Percentiles rank a stretch among this genome's conserved stretches.
Evolutionary conservation across 2,888 invertebrate species (phyloP).

Genomic region (Andrena dorsata): DNA sequence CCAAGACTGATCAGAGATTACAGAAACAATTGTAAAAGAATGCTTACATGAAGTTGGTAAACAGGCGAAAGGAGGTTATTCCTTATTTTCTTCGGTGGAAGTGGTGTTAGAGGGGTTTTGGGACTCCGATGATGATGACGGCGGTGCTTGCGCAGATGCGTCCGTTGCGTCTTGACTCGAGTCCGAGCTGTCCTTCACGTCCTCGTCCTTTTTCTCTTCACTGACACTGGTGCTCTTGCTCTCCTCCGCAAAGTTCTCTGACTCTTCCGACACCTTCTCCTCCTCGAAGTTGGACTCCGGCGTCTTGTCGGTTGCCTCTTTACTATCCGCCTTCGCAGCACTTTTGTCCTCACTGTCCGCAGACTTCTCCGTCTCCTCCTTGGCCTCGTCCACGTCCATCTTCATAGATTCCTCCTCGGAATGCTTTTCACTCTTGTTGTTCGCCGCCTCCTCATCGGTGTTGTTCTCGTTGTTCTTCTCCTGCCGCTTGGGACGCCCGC

Average conservation of each 20-base stretch:
- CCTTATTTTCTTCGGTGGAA: conserved; percentile 81
- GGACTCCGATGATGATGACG: conserved; percentile 74
- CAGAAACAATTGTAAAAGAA: conserved; percentile 31
- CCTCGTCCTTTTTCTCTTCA: conserved; percentile 78
- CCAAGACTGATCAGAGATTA: conserved; percentile 3
- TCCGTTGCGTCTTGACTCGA: conserved; percentile 83
- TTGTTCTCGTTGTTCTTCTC: conserved; percentile 81
- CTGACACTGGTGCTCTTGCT: conserved; percentile 67
- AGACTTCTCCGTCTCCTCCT: conserved; percentile 76
- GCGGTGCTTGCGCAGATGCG: conserved; percentile 73
- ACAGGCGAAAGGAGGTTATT: conserved; percentile 79
- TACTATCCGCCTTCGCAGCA: conserved; percentile 74
- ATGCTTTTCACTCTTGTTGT: conserved; percentile 81
- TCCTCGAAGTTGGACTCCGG: conserved; percentile 80
- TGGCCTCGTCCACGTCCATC: conserved; percentile 81
- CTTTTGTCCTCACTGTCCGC: conserved; percentile 73
- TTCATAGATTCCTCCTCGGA: conserved; percentile 79
- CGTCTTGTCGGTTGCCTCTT: conserved; percentile 71
- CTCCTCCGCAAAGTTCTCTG: conserved; percentile 77
- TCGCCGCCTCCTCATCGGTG: conserved; percentile 79
- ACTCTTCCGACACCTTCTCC: conserved; percentile 78
- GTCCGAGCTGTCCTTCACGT: conserved; percentile 81
- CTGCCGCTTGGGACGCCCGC: conserved; percentile 83
- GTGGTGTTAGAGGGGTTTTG: conserved; percentile 78
- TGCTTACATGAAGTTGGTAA: conserved; percentile 74